Conservation (phyloP, 2,113 vertebrate species). For the Leptobrachium ailaonicum region DNA sequence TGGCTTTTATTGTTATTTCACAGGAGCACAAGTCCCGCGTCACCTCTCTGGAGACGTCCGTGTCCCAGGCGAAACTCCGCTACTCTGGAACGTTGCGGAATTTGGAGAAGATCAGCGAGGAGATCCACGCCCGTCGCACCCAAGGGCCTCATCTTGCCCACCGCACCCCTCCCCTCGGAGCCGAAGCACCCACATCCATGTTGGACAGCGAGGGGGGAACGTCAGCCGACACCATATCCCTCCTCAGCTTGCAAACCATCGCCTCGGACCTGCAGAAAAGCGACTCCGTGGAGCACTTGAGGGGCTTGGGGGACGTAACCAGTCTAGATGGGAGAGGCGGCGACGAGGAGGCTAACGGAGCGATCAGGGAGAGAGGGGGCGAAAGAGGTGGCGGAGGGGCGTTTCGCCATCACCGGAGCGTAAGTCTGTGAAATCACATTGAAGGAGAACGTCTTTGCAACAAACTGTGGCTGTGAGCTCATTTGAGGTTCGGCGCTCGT, state of each 20-base stretch:
- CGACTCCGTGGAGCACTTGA: conserved; percentile 86
- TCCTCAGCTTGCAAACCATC: conserved; percentile 32
- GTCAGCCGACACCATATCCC: conserved; percentile 7
- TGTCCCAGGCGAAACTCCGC: conserved; percentile 79
- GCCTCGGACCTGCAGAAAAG: conserved; percentile 81
- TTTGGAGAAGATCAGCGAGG: conserved; percentile 90
- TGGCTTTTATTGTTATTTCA: not conserved
- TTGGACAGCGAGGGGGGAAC: conserved; percentile 5
- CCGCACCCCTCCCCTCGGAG: conserved; percentile 18
- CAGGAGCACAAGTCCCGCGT: conserved; percentile 89
- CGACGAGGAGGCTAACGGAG: conserved; percentile 53
- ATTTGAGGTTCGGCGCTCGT: too few species aligned
- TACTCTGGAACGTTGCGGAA: conserved; percentile 85
- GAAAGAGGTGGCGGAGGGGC: conserved; percentile 60
- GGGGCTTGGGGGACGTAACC: conserved; percentile 64
- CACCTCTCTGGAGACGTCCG: conserved; percentile 75
- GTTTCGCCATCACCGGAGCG: conserved; percentile 80
- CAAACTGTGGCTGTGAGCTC: not conserved
- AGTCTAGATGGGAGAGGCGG: conserved; percentile 63
- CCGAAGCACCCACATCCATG: not conserved
- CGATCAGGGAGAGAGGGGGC: conserved; percentile 53
- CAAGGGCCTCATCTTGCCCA: conserved; percentile 26
- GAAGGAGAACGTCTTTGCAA: not conserved
- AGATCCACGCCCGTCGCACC: conserved; percentile 79
- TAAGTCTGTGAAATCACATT: conserved; percentile 66